Conservation (phyloP, 2,113 vertebrate species). For the Zootoca vivipara region DNA sequence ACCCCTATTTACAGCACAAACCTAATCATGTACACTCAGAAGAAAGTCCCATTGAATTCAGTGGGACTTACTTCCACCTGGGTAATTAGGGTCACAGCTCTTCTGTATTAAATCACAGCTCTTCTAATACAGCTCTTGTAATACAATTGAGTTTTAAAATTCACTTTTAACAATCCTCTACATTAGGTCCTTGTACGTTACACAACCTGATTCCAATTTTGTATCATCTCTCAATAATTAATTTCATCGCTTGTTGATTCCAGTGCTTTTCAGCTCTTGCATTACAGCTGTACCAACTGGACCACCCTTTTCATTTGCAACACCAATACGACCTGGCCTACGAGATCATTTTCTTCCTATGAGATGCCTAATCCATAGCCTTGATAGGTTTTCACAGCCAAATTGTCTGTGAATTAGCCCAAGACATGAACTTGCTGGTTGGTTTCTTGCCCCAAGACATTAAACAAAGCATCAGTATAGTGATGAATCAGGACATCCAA, state of each 20-base stretch:
- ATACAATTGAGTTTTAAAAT: not conserved
- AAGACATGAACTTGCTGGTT: not conserved
- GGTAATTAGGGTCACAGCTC: too few species aligned
- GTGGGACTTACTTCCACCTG: too few species aligned
- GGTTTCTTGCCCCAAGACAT: not conserved
- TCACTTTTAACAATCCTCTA: not conserved
- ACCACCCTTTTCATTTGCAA: not conserved
- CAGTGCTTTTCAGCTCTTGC: not conserved
- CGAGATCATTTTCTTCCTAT: not conserved
- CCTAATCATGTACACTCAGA: too few species aligned
- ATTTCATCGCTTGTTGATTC: not conserved
- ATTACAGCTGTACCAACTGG: not conserved
- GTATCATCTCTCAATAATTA: not conserved
- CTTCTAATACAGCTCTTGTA: not conserved
- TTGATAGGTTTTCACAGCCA: not conserved
- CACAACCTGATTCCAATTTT: not conserved
- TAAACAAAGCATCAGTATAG: not conserved
- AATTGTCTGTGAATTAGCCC: not conserved
- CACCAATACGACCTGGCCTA: not conserved
- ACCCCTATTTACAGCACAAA: too few species aligned
- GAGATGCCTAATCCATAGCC: too few species aligned
- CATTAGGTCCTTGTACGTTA: not conserved
- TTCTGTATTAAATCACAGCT: too few species aligned
- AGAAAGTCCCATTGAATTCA: too few species aligned
- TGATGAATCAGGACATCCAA: not conserved